Evolutionary conservation across 1,140 invertebrate genomes (phyloP).

Genomic region (Philaenus spumarius): DNA sequence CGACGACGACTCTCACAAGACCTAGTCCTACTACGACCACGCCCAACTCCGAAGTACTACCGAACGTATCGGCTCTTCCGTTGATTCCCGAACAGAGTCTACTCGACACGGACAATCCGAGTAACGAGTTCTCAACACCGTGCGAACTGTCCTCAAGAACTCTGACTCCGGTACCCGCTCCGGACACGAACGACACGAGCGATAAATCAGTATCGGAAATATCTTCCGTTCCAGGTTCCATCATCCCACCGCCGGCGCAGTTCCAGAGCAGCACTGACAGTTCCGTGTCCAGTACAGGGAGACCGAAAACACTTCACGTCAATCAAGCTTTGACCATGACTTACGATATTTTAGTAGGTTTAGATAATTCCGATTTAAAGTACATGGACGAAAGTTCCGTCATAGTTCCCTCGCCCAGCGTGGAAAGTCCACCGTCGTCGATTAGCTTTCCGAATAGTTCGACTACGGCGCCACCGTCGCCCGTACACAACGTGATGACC

Average conservation of each 20-base stretch:
- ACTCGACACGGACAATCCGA: slow-evolving; percentile 51
- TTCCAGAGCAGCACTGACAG: slow-evolving; percentile 56
- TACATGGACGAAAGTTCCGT: slow-evolving; percentile 89
- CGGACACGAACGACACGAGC: slow-evolving; percentile 16
- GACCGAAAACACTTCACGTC: slow-evolving; percentile 49
- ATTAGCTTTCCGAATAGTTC: slow-evolving; percentile 43
- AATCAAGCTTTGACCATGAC: slow-evolving; percentile 45
- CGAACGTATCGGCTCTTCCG: slow-evolving; percentile 50
- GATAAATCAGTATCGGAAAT: slow-evolving; percentile 30
- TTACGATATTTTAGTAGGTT: slow-evolving; percentile 66
- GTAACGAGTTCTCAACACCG: slow-evolving; percentile 17
- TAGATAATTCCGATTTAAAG: slow-evolving; percentile 72
- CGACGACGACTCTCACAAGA: slow-evolving; percentile 29
- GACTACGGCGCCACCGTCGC: slow-evolving; percentile 37
- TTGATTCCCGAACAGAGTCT: slow-evolving; percentile 59
- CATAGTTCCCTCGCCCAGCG: slow-evolving; percentile 64
- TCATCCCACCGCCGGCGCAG: slow-evolving; percentile 65
- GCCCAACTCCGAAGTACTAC: slow-evolving; percentile 33
- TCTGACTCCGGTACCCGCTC: slow-evolving; percentile 39
- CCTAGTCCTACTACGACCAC: slow-evolving; percentile 35
- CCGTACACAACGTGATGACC: slow-evolving; percentile 30
- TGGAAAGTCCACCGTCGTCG: slow-evolving; percentile 63
- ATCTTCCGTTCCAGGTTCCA: slow-evolving; percentile 42
- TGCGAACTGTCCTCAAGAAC: slow-evolving; percentile 41
- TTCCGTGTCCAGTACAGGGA: slow-evolving; percentile 48